Percentiles rank a stretch among this genome's conserved stretches.
phyloP scores from a whole-genome alignment of 1,140 invertebrate genomes.

The Samia ricini region DNA sequence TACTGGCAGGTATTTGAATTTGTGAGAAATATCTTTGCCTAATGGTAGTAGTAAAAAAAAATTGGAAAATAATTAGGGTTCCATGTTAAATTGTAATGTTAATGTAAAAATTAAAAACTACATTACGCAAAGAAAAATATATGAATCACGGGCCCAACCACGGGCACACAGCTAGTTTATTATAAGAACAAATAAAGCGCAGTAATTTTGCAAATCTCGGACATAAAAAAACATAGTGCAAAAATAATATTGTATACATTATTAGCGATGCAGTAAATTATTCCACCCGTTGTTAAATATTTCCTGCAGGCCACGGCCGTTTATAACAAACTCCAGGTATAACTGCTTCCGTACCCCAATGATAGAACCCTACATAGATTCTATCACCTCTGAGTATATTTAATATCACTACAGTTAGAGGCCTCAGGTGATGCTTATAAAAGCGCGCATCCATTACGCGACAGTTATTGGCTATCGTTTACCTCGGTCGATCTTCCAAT shows the following conservation, averaged over 20 bases:
- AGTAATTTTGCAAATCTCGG: no score
- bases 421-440: background rate
- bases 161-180: no score
- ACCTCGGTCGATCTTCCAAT: background rate
- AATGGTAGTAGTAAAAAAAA: no score
- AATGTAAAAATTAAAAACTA: no score
- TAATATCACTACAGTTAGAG: background rate
- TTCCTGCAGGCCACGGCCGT: background rate
- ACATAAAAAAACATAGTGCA: no score
- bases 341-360: background rate
- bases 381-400: background rate
- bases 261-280: background rate
- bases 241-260: background rate
- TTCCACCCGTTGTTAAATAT: background rate
- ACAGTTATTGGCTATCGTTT: background rate
- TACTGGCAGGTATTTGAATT: no score
- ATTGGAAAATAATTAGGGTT: no score
- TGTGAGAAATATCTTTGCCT: no score
- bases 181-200: no score
- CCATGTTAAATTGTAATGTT: no score
- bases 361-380: background rate
- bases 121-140: no score
- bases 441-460: background rate
- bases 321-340: background rate
- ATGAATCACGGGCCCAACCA: no score